Conservation (phyloP, 1,140 invertebrate species). For the Venustaconcha ellipsiformis region DNA sequence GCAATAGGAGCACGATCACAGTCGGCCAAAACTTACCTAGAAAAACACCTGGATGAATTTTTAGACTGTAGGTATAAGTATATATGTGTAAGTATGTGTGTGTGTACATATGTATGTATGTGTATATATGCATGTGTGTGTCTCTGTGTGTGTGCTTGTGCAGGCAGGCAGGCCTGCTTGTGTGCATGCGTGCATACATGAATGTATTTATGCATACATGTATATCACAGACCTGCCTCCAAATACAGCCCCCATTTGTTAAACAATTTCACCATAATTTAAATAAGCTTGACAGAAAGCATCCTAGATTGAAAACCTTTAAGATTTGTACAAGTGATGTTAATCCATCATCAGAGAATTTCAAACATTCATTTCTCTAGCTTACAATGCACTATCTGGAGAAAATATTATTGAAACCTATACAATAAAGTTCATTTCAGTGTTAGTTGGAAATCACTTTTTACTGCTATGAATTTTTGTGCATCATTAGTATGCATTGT, state of each 20-base stretch:
- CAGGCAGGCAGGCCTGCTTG: too few species aligned
- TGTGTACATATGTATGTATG: background rate
- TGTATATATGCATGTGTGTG: background rate
- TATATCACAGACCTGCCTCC: too few species aligned
- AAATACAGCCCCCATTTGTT: too few species aligned
- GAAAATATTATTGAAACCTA: background rate
- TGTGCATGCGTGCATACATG: too few species aligned
- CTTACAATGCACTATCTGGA: background rate
- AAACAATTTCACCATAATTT: too few species aligned
- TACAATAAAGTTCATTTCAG: background rate
- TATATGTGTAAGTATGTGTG: background rate
- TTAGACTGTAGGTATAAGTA: constrained; percentile 68
- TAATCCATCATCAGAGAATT: too few species aligned
- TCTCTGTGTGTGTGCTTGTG: too few species aligned
- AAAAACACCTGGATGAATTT: constrained; percentile 89
- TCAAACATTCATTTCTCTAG: too few species aligned
- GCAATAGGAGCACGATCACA: constrained; percentile 98
- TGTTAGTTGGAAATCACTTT: background rate
- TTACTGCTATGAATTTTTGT: background rate
- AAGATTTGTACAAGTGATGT: too few species aligned
- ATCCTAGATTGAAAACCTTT: too few species aligned
- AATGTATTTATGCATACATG: too few species aligned
- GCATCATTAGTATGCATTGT: background rate
- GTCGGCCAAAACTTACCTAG: constrained; percentile 96
- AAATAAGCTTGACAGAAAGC: too few species aligned